Percentiles rank a stretch among this genome's conserved stretches.
These are phyloP conservation scores for Dallia pectoralis DNA, from an alignment of 2,797 vertebrate genomes.

Conservation along the genomic window DNA sequence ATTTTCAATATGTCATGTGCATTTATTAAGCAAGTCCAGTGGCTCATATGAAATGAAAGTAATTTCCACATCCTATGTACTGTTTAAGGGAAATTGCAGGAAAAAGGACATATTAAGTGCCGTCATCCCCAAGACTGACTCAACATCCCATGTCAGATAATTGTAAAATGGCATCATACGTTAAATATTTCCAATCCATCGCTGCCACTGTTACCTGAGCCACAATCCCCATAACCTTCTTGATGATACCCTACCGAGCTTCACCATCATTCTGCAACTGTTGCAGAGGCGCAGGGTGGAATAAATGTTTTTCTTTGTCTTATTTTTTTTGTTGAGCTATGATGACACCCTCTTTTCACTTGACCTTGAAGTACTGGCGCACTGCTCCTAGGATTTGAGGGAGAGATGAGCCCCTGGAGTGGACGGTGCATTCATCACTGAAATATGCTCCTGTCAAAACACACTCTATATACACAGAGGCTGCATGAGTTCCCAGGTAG, in stretches of 20 bases:
- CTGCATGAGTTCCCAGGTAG: slow-evolving; percentile 1
- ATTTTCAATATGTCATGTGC: not conserved
- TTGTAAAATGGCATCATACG: not conserved
- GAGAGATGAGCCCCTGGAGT: slow-evolving; percentile 14
- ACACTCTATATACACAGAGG: slow-evolving; percentile 8
- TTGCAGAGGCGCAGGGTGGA: slow-evolving; percentile 12
- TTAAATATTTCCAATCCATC: not conserved
- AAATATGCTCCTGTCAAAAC: slow-evolving; percentile 34
- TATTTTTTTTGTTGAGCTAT: slow-evolving; percentile 6
- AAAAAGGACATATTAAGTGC: not conserved
- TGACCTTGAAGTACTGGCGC: slow-evolving; percentile 30
- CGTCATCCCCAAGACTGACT: not conserved
- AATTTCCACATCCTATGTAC: not conserved
- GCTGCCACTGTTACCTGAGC: not conserved
- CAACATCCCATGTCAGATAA: slow-evolving; percentile 4
- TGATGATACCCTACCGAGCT: not conserved
- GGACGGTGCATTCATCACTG: slow-evolving; percentile 30
- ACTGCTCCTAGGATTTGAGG: slow-evolving; percentile 20
- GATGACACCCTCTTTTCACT: slow-evolving; percentile 21
- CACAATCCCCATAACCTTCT: not conserved
- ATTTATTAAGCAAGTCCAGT: not conserved
- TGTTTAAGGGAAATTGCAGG: not conserved
- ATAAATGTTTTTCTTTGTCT: slow-evolving; percentile 12
- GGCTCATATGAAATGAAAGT: not conserved
- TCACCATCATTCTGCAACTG: not conserved